Evolutionary conservation across 2,888 invertebrate species (phyloP).

Genomic region (Augochlorella aurata): DNA sequence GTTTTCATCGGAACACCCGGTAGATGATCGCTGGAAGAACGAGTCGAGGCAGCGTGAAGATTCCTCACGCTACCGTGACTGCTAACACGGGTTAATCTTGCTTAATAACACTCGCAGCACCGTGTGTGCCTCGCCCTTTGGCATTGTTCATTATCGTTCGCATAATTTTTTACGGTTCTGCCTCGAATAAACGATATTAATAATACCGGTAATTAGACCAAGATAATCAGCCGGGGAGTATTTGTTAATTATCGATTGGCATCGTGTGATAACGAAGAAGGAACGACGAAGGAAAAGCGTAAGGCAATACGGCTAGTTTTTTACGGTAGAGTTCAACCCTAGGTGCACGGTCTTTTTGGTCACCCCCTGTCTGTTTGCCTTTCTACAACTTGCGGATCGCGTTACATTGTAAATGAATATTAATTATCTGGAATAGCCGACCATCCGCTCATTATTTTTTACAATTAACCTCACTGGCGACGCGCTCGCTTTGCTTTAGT

Average conservation of each 20-base stretch:
- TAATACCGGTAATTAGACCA: conserved; percentile 64
- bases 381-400: not conserved
- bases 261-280: conserved; percentile 41
- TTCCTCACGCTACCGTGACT: conserved; percentile 66
- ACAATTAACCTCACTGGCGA: conserved; percentile 22
- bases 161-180: conserved; percentile 64
- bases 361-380: not conserved
- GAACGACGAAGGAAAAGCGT: not conserved
- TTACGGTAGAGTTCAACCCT: conserved; percentile 36
- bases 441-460: conserved; percentile 1
- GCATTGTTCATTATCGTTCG: conserved; percentile 66
- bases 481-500: not conserved
- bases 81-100: conserved; percentile 69
- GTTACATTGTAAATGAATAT: conserved; percentile 43
- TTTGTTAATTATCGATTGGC: conserved; percentile 61
- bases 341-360: not conserved
- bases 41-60: conserved; percentile 58
- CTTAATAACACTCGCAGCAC: conserved; percentile 65
- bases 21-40: conserved; percentile 39
- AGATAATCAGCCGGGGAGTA: conserved; percentile 51
- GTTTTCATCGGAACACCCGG: conserved; percentile 56
- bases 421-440: conserved; percentile 38
- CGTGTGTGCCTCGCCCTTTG: conserved; percentile 63
- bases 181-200: conserved; percentile 65
- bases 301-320: conserved; percentile 40